Evolutionary conservation across 2,888 invertebrate species (phyloP).

Genomic region (Incurvaria masculella): DNA sequence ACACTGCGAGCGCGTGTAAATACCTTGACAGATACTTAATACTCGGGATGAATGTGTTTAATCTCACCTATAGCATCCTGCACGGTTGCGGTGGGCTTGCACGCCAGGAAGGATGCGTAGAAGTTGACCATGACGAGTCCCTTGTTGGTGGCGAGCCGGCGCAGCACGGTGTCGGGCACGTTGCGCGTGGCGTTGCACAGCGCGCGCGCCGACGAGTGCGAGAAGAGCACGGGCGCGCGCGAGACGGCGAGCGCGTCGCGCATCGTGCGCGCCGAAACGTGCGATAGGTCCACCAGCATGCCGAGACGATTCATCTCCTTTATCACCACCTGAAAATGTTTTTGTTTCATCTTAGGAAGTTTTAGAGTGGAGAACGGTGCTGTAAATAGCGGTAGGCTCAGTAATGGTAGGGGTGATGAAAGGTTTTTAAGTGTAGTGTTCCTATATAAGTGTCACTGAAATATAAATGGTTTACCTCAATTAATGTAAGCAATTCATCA

Average conservation of each 20-base stretch:
- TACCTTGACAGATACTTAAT: no score
- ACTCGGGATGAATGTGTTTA: no score
- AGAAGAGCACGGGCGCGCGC: slow-evolving; percentile 82
- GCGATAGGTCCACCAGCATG: slow-evolving; percentile 83
- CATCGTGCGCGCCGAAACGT: slow-evolving; percentile 80
- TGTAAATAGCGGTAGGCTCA: no score
- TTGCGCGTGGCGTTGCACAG: slow-evolving; percentile 79
- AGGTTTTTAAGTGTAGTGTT: no score
- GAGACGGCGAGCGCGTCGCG: slow-evolving; percentile 71
- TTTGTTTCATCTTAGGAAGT: no score
- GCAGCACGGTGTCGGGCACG: slow-evolving; percentile 73
- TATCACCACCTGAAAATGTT: slow-evolving; percentile 62
- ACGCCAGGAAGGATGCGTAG: slow-evolving; percentile 74
- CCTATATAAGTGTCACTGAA: no score
- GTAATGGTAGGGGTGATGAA: no score
- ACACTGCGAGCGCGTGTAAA: slow-evolving; percentile 70
- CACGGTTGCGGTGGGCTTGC: slow-evolving; percentile 70
- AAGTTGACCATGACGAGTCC: slow-evolving; percentile 88
- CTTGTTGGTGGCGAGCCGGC: slow-evolving; percentile 70
- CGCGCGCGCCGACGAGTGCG: slow-evolving; percentile 79
- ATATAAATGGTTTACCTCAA: no score
- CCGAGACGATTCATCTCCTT: slow-evolving; percentile 88
- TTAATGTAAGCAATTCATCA: no score
- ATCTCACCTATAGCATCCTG: slow-evolving; percentile 75
- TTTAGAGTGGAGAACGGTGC: background rate